A percentile compares a stretch with the other conserved stretches of the same genome.
Conservation (phyloP, 2,888 invertebrate species). For the Cenopis cana region DNA sequence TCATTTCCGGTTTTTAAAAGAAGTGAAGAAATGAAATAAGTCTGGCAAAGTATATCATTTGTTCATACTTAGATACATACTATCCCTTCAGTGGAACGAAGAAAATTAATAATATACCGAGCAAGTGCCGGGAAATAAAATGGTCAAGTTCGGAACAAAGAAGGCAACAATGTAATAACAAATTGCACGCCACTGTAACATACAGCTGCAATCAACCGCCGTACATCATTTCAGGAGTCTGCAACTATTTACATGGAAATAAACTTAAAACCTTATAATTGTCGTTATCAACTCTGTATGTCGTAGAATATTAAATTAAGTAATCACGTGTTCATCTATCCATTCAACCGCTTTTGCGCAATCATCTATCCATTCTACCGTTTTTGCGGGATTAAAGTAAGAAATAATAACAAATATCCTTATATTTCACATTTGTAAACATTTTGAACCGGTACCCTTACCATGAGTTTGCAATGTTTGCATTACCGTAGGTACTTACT, state of each 20-base stretch:
- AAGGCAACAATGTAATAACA: conserved; percentile 21
- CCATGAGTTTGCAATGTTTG: too few relatives aligned
- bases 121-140: conserved; percentile 1
- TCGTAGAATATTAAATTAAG: too few relatives aligned
- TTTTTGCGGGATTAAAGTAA: too few relatives aligned
- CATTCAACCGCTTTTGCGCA: too few relatives aligned
- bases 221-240: conserved; percentile 27
- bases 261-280: background rate
- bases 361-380: too few relatives aligned
- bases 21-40: too few relatives aligned
- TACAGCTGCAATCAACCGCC: conserved; percentile 17
- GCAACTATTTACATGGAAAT: background rate
- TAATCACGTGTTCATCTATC: too few relatives aligned
- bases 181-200: conserved; percentile 18
- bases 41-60: background rate
- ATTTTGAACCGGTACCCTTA: too few relatives aligned
- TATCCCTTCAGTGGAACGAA: background rate
- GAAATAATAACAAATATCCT: too few relatives aligned
- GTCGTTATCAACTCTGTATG: background rate
- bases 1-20: too few relatives aligned
- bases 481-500: too few relatives aligned
- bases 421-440: too few relatives aligned
- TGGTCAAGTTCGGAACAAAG: conserved; percentile 16
- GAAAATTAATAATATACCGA: background rate
- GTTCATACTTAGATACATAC: background rate